A percentile compares a stretch with the other conserved stretches of the same genome.
These are phyloP conservation scores for Aphaenogaster rudis DNA, from an alignment of 1,140 invertebrate genomes.

Conservation along the genomic window DNA sequence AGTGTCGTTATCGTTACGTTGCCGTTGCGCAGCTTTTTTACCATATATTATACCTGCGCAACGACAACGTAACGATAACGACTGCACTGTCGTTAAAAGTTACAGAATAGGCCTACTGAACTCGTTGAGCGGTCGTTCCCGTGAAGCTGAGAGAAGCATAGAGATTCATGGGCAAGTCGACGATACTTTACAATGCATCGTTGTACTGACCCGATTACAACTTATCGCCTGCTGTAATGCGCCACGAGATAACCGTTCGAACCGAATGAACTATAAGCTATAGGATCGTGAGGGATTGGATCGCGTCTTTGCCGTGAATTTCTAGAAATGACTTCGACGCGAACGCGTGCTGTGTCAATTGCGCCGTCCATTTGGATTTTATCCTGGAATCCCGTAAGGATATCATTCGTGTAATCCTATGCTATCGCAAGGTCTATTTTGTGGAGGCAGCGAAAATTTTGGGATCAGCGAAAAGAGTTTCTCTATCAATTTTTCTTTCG, in stretches of 20 bases:
- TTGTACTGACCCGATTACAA: conserved; percentile 73
- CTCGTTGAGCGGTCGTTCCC: background rate
- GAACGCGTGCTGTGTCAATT: background rate
- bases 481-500: background rate
- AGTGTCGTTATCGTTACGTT: too few species aligned
- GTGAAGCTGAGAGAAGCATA: background rate
- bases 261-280: conserved; percentile 30
- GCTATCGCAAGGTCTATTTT: background rate
- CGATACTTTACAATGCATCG: conserved; percentile 67
- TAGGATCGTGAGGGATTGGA: conserved; percentile 19
- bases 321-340: background rate
- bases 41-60: too few species aligned
- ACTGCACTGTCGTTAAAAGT: too few species aligned
- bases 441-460: background rate
- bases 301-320: background rate
- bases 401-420: background rate
- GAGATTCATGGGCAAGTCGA: conserved; percentile 27
- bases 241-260: conserved; percentile 64
- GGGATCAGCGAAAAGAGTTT: background rate
- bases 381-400: background rate
- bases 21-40: too few species aligned
- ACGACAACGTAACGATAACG: too few species aligned
- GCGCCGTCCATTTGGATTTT: background rate
- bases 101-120: background rate
- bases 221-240: conserved; percentile 67